phyloP scores from a whole-genome alignment of 1,140 invertebrate species.

The Drosophila eugracilis region DNA sequence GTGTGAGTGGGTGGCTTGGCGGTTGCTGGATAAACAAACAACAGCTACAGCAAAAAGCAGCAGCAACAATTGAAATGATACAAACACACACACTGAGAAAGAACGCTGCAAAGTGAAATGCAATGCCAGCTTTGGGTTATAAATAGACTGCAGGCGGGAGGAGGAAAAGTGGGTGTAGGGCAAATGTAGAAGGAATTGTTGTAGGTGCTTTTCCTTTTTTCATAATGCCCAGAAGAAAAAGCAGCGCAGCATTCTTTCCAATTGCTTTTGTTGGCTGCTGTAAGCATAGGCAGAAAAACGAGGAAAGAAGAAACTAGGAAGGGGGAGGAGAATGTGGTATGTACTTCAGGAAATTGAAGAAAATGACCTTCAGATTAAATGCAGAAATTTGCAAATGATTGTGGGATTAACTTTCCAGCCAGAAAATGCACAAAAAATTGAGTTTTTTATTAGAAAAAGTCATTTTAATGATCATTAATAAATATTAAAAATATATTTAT shows the following conservation, averaged over 20 bases:
- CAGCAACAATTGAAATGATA: constrained; percentile 73
- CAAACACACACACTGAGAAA: constrained; percentile 53
- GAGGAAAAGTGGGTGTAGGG: constrained; percentile 3
- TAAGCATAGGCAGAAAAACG: neutral
- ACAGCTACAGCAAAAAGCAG: constrained; percentile 21
- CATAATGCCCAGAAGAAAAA: constrained; percentile 8
- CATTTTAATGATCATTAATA: too few species aligned
- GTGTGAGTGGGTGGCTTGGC: neutral
- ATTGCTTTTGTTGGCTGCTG: constrained; percentile 7
- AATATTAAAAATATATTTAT: too few species aligned
- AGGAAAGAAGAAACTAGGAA: neutral
- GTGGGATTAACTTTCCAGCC: too few species aligned
- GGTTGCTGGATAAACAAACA: constrained; percentile 32
- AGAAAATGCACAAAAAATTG: too few species aligned
- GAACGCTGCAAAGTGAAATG: constrained; percentile 48
- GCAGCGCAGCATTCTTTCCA: constrained; percentile 16
- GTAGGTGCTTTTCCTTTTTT: constrained; percentile 3
- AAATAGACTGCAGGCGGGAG: constrained; percentile 42
- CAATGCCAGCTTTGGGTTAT: constrained; percentile 29
- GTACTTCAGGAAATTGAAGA: neutral
- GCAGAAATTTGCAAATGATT: neutral
- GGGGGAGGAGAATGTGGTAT: too few species aligned
- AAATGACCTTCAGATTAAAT: constrained; percentile 15
- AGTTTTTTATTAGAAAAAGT: too few species aligned
- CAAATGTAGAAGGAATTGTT: constrained; percentile 8